Percentiles rank a stretch among this genome's conserved stretches.
These are phyloP conservation scores for Armadillidium nasatum DNA, from an alignment of 1,140 invertebrate genomes.

Conservation along the genomic window DNA sequence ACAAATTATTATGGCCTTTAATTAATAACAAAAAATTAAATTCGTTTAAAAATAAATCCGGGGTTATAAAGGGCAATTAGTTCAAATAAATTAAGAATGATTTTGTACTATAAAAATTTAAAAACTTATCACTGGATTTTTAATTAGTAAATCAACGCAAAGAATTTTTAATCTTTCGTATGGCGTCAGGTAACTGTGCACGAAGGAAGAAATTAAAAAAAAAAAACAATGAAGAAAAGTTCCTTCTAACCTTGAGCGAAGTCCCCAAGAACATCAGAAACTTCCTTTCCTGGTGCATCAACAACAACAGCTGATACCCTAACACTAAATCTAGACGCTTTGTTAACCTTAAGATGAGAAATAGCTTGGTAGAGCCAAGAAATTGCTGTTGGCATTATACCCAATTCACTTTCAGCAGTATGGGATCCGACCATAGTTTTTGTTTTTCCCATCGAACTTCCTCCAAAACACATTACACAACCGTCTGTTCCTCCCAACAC, in stretches of 20 bases:
- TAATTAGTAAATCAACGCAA: too few species aligned
- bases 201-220: too few species aligned
- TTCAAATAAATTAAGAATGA: too few species aligned
- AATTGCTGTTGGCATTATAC: constrained; percentile 85
- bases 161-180: too few species aligned
- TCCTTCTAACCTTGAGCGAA: constrained; percentile 34
- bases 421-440: constrained; percentile 86
- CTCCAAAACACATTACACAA: constrained; percentile 86
- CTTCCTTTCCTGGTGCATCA: constrained; percentile 48
- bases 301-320: constrained; percentile 87
- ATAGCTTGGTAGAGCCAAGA: constrained; percentile 91
- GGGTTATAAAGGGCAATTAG: too few species aligned
- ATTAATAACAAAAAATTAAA: background rate
- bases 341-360: constrained; percentile 84
- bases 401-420: constrained; percentile 66
- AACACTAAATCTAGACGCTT: constrained; percentile 80
- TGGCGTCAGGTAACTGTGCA: too few species aligned
- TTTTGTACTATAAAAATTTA: too few species aligned
- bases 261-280: constrained; percentile 40
- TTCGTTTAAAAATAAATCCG: constrained; percentile 44
- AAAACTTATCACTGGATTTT: too few species aligned
- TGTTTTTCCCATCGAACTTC: constrained; percentile 77
- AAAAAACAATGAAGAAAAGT: background rate
- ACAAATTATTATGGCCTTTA: constrained; percentile 59
- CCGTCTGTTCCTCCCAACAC: constrained; percentile 93